Conservation (phyloP, 1,140 invertebrate species). For the Nilaparvata lugens region DNA sequence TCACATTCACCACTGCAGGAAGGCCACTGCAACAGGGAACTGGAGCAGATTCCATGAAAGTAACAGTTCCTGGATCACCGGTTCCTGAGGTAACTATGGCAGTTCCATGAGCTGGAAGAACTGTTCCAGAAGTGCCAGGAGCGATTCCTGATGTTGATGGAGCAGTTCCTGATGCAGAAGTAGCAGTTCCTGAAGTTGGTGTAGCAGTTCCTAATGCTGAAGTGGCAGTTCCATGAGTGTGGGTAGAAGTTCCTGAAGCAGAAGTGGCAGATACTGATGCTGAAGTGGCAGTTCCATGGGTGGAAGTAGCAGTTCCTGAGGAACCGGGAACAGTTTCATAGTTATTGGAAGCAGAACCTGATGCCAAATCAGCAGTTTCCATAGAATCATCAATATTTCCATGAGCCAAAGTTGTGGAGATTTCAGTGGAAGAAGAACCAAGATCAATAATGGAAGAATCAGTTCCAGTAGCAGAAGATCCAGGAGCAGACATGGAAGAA, state of each 20-base stretch:
- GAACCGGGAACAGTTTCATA: conserved; percentile 7
- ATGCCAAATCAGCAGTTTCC: background rate
- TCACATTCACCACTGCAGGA: too few species aligned
- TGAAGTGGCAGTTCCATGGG: conserved; percentile 3
- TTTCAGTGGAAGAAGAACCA: too few species aligned
- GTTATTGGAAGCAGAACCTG: conserved; percentile 7
- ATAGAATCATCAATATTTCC: too few species aligned
- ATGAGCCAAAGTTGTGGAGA: too few species aligned
- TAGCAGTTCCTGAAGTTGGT: background rate
- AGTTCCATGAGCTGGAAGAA: too few species aligned
- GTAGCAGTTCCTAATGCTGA: conserved; percentile 4
- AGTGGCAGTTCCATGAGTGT: conserved; percentile 5
- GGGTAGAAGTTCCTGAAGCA: conserved; percentile 3
- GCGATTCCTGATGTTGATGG: background rate
- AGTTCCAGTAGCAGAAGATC: background rate
- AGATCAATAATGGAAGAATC: too few species aligned
- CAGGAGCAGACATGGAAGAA: conserved; percentile 6
- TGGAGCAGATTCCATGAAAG: too few species aligned
- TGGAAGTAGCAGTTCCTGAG: conserved; percentile 15
- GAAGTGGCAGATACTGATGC: background rate
- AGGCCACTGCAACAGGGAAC: too few species aligned
- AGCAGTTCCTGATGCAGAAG: background rate
- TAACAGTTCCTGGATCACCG: too few species aligned
- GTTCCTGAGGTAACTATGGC: too few species aligned
- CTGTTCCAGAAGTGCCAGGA: background rate